A percentile compares a stretch with the other conserved stretches of the same genome.
Evolutionary conservation across 2,113 vertebrate genomes (phyloP).

Genomic region (Thalassoma bifasciatum): DNA sequence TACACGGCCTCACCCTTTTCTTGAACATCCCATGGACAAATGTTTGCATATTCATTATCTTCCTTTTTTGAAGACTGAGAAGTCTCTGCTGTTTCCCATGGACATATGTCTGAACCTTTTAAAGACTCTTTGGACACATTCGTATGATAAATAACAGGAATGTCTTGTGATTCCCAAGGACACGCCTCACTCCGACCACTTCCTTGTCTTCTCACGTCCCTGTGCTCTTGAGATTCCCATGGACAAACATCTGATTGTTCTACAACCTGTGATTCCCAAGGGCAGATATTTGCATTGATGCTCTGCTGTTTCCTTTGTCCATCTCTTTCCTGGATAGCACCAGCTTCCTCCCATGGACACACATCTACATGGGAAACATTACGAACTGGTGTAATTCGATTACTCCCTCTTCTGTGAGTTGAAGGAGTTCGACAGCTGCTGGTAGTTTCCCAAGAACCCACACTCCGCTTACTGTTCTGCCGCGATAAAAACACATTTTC

Average conservation of each 20-base stretch:
- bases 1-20: constrained; percentile 66
- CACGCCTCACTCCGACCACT: constrained; percentile 32
- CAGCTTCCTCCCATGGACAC: constrained; percentile 76
- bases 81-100: constrained; percentile 66
- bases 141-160: constrained; percentile 29
- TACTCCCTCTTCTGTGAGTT: constrained; percentile 72
- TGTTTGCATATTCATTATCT: constrained; percentile 58
- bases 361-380: constrained; percentile 67
- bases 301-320: constrained; percentile 54
- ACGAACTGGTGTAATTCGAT: constrained; percentile 57
- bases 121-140: constrained; percentile 39
- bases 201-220: constrained; percentile 31
- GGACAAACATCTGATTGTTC: constrained; percentile 57
- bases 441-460: constrained; percentile 70
- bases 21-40: constrained; percentile 73
- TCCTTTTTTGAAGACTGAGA: constrained; percentile 43
- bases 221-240: constrained; percentile 70
- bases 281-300: constrained; percentile 71
- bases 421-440: constrained; percentile 78
- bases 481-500: constrained; percentile 74
- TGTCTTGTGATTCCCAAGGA: constrained; percentile 61
- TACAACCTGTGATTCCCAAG: constrained; percentile 46
- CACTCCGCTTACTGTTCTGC: constrained; percentile 73
- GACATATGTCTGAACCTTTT: constrained; percentile 47
- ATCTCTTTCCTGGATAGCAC: constrained; percentile 48